Conservation (phyloP, 92 coral and sea anemone species). For the Virgularia gustaviana region DNA sequence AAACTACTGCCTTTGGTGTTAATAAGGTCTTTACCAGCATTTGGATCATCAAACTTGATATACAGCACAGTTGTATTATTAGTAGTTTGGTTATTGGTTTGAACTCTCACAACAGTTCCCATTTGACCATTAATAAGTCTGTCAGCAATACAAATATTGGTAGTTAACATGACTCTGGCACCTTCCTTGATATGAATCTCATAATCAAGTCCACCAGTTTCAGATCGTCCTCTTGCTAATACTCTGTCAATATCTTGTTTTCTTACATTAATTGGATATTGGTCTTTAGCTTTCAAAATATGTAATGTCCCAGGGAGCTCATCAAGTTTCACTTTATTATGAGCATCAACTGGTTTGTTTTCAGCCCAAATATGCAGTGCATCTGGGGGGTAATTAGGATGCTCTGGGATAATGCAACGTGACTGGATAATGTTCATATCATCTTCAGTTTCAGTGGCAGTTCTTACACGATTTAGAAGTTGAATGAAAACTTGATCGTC, state of each 20-base stretch:
- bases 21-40: too few species aligned
- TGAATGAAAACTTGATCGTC: background rate
- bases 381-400: too few species aligned
- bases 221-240: too few species aligned
- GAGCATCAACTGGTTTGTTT: background rate
- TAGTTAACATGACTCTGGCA: too few species aligned
- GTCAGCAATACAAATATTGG: too few species aligned
- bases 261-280: background rate
- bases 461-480: background rate
- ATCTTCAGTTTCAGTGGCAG: background rate
- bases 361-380: background rate
- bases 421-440: background rate
- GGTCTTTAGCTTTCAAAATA: too few species aligned
- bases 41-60: too few species aligned
- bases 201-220: too few species aligned
- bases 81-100: background rate
- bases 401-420: background rate
- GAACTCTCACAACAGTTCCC: too few species aligned
- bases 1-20: background rate
- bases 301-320: background rate
- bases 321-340: background rate
- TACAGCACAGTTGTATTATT: background rate
- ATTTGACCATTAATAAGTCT: too few species aligned
- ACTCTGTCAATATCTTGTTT: too few species aligned
- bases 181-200: too few species aligned